These are phyloP conservation scores for Folsomia manolachei DNA, from an alignment of 2,888 invertebrate genomes.

Conservation along the genomic window DNA sequence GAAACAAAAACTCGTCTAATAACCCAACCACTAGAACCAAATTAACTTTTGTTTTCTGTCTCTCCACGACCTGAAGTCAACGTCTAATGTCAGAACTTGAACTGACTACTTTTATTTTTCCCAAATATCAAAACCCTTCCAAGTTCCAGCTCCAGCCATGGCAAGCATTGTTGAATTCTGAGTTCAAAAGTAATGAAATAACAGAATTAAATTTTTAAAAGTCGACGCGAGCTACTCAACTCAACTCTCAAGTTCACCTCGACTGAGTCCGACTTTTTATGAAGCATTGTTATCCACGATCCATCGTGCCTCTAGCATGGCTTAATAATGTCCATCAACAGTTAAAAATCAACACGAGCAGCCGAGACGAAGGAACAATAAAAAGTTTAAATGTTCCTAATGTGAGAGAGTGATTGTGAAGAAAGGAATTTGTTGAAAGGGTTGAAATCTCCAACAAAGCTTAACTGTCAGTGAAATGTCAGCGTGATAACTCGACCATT, in stretches of 20 bases:
- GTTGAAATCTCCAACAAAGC: conserved; percentile 12
- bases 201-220: background rate
- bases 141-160: background rate
- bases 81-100: background rate
- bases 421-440: conserved; percentile 17
- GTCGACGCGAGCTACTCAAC: background rate
- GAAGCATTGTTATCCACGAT: background rate
- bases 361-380: background rate
- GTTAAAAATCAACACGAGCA: conserved; percentile 4
- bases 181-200: background rate
- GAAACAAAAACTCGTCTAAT: conserved; percentile 9
- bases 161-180: background rate
- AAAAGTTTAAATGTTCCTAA: background rate
- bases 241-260: too few species aligned
- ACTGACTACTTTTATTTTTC: conserved; percentile 1
- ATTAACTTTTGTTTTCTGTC: conserved; percentile 7
- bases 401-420: background rate
- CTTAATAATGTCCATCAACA: background rate
- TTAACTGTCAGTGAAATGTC: conserved; percentile 7
- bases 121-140: background rate
- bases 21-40: conserved; percentile 1
- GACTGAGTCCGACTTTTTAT: background rate
- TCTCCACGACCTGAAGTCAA: background rate
- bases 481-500: too few species aligned
- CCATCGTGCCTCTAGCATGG: too few species aligned